phyloP scores from a whole-genome alignment of 2,797 vertebrate species.

The Numenius phaeopus region DNA sequence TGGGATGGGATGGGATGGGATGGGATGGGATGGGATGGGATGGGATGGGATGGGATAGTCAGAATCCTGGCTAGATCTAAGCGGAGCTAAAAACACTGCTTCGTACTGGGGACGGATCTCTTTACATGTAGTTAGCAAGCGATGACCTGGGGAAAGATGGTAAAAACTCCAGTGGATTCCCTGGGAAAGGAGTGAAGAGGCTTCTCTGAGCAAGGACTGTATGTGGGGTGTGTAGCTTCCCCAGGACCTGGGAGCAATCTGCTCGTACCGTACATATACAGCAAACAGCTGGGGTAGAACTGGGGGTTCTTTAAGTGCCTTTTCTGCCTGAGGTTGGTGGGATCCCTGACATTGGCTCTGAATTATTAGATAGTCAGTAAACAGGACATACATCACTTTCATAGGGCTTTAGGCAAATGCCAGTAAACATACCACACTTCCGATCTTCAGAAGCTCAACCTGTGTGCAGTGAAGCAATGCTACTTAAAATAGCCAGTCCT shows the following conservation, averaged over 20 bases:
- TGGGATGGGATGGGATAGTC: neutral
- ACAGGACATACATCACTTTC: neutral
- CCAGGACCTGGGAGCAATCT: neutral
- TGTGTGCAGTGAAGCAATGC: neutral
- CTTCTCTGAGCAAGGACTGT: neutral
- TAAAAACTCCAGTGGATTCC: neutral
- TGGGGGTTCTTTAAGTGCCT: accelerated
- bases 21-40: neutral
- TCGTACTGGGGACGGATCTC: neutral
- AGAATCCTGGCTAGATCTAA: neutral
- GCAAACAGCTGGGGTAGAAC: neutral
- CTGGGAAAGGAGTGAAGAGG: neutral
- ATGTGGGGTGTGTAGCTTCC: neutral
- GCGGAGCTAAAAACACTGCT: neutral
- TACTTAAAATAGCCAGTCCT: neutral
- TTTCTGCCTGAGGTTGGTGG: neutral
- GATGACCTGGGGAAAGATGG: neutral
- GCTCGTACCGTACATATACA: accelerated
- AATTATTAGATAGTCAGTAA: neutral
- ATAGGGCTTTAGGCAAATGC: neutral
- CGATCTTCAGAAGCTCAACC: neutral
- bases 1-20: neutral
- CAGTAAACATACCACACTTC: neutral
- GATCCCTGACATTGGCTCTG: neutral
- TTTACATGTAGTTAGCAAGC: neutral